These are phyloP conservation scores for Endomychus coccineus DNA, from an alignment of 2,888 invertebrate species.

Conservation along the genomic window DNA sequence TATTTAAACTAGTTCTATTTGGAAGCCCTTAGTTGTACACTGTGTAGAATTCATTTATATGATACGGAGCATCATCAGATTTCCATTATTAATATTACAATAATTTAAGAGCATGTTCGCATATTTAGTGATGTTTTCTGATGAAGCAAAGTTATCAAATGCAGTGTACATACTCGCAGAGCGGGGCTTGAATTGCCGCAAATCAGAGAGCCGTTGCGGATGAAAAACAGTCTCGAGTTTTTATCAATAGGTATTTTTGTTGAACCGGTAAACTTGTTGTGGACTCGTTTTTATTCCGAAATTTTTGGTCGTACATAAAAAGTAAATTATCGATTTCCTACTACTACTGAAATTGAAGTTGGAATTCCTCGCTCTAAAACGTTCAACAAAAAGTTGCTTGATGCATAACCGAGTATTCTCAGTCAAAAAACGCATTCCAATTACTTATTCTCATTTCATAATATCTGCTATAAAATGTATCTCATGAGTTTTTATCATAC, in stretches of 20 bases:
- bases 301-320: slow-evolving; percentile 37
- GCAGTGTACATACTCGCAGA: too few relatives aligned
- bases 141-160: too few relatives aligned
- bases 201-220: slow-evolving; percentile 17
- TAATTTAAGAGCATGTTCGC: too few relatives aligned
- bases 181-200: too few relatives aligned
- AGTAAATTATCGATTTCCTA: slow-evolving; percentile 38
- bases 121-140: too few relatives aligned
- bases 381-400: slow-evolving; percentile 12
- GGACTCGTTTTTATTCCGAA: slow-evolving; percentile 40
- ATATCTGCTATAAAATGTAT: slow-evolving; percentile 15
- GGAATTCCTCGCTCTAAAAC: slow-evolving; percentile 28
- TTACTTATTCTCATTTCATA: slow-evolving; percentile 15
- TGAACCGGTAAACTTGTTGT: slow-evolving; percentile 34
- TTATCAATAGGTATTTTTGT: slow-evolving; percentile 38
- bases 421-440: slow-evolving; percentile 15
- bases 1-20: too few relatives aligned
- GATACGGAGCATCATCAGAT: too few relatives aligned
- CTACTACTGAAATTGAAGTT: slow-evolving; percentile 36
- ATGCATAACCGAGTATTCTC: slow-evolving; percentile 6
- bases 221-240: slow-evolving; percentile 42
- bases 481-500: slow-evolving; percentile 9
- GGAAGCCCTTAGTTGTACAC: too few relatives aligned
- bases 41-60: too few relatives aligned
- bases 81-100: too few relatives aligned